phyloP scores from a whole-genome alignment of 2,888 invertebrate genomes.

The Erpobdella octoculata region DNA sequence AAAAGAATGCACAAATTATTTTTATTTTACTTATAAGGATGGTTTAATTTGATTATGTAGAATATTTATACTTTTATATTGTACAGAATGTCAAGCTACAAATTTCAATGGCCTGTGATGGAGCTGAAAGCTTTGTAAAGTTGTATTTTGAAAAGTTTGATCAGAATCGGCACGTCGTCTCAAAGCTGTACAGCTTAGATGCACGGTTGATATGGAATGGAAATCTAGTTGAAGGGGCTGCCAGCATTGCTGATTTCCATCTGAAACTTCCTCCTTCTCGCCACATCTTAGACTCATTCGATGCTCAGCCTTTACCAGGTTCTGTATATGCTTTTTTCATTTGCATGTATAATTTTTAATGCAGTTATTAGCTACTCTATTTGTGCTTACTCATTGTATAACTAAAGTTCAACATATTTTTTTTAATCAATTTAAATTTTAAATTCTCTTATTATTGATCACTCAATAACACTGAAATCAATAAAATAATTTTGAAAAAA shows the following conservation, averaged over 20 bases:
- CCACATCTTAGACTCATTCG: constrained; percentile 69
- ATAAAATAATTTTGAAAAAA: too few species aligned
- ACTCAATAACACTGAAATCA: too few species aligned
- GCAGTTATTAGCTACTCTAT: background rate
- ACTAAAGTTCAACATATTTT: background rate
- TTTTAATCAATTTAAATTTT: background rate
- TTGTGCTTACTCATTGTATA: background rate
- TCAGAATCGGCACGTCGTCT: constrained; percentile 68
- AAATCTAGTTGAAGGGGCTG: constrained; percentile 70
- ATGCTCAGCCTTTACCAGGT: constrained; percentile 75
- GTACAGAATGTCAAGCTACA: too few species aligned
- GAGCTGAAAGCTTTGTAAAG: constrained; percentile 79
- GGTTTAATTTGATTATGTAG: too few species aligned
- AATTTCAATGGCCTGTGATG: constrained; percentile 61
- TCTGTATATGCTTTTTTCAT: background rate
- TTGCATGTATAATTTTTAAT: background rate
- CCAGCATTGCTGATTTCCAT: constrained; percentile 75
- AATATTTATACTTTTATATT: too few species aligned
- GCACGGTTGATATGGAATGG: constrained; percentile 88
- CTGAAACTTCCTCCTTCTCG: constrained; percentile 73
- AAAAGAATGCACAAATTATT: too few species aligned
- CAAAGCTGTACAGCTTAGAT: constrained; percentile 72
- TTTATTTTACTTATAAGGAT: too few species aligned
- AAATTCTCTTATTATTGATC: too few species aligned
- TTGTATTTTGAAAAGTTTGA: constrained; percentile 82